Evolutionary conservation across 2,113 vertebrate genomes (phyloP), one percentile per base, ranked within the genome.

Genomic region (Clinocottus analis): DNA sequence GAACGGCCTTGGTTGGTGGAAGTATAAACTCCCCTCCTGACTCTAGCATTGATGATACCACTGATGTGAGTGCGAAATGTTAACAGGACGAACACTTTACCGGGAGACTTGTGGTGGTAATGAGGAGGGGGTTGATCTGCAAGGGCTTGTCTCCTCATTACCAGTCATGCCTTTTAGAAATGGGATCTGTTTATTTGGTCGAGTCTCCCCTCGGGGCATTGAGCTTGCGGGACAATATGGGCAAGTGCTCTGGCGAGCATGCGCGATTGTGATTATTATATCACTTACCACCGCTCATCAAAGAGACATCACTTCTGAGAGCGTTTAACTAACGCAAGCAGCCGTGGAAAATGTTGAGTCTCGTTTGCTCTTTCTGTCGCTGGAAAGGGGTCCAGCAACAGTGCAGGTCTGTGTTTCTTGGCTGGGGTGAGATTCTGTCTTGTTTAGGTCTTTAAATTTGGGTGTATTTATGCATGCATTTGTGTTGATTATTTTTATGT

Each of bases 241-340:
- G 23, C 78, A 75, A 83, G 87, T 85, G 64, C 81, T 90, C 69
- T 72, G 84, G 84, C 69, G 77, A 84, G 85, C 43, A 43, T 69
- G 79, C 41, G 27, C 72, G 69, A 51, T 69, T 77, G 85, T 91
- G 87, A 92, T 94, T 92, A 92, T 91, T 91, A 78, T 90, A 86
- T 90, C 86, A 90, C 87, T 90, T 90, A 88, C 89, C 80, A 70
- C 76, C 77, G 80, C 80, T 92, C 90, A 91, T 92, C 92, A 94
- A 91, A 92, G 81, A 91, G 66, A 86, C 86, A 85, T 91, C 61
- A 81, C 84, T 91, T 91, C 74, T 90, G 80, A 77, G 74, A 83
- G 77, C 49, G 25, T 88, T 91, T 88, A 93, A 73, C 84, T 76
- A 65, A 75, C 7, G 59, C 85, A 83, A 61, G 84, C 83, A 81